Evolutionary conservation across 2,113 vertebrate species (phyloP).

Genomic region (Platichthys stellatus): DNA sequence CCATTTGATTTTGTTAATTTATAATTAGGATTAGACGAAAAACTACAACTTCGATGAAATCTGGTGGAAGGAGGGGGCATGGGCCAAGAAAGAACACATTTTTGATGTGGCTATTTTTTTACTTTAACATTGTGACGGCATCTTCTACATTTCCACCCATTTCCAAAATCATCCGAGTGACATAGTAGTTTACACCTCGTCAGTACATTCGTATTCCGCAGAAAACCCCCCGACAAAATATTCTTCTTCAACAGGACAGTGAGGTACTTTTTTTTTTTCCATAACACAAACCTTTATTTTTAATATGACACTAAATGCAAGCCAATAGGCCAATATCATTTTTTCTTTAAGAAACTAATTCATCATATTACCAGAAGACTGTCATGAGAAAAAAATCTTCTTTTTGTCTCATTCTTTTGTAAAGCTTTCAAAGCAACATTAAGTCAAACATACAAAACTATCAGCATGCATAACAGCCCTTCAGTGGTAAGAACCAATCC

Average conservation of each 20-base stretch:
- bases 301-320: slow-evolving; percentile 73
- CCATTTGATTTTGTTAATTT: too few relatives aligned
- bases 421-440: slow-evolving; percentile 34
- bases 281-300: slow-evolving; percentile 76
- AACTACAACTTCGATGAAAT: too few relatives aligned
- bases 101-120: too few relatives aligned
- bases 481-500: slow-evolving; percentile 52
- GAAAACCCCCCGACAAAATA: neutral
- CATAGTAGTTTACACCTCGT: too few relatives aligned
- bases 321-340: slow-evolving; percentile 55
- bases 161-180: too few relatives aligned
- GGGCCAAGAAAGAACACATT: too few relatives aligned
- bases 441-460: slow-evolving; percentile 77
- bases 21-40: too few relatives aligned
- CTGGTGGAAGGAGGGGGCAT: too few relatives aligned
- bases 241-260: neutral
- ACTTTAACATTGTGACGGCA: too few relatives aligned
- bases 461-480: slow-evolving; percentile 77
- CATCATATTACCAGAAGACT: slow-evolving; percentile 54
- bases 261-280: slow-evolving; percentile 3
- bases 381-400: neutral
- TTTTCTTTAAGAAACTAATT: slow-evolving; percentile 65
- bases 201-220: too few relatives aligned
- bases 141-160: too few relatives aligned
- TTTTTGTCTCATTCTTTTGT: neutral